phyloP scores from a whole-genome alignment of 1,140 invertebrate species.

The Antheraea pernyi region DNA sequence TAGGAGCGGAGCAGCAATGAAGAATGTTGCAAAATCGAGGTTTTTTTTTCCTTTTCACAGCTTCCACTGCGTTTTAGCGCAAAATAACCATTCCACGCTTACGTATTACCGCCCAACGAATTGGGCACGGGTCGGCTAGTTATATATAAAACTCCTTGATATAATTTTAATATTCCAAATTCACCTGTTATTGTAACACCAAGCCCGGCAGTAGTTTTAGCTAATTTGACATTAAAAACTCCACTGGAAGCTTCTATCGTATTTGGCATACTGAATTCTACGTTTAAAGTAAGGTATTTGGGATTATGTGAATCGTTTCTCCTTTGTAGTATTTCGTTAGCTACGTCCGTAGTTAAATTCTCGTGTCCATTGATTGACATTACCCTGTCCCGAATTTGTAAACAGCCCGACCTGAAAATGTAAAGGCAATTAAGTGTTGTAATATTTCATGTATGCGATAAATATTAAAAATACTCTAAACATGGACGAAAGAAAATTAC shows the following conservation, averaged over 20 bases:
- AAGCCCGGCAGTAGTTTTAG: constrained; percentile 88
- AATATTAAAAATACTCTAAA: not conserved
- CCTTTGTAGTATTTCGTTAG: constrained; percentile 74
- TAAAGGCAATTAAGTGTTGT: too few species aligned
- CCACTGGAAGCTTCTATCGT: constrained; percentile 94
- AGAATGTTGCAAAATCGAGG: too few species aligned
- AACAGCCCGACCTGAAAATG: constrained; percentile 81
- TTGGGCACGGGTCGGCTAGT: too few species aligned
- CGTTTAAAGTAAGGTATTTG: constrained; percentile 78
- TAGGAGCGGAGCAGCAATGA: too few species aligned
- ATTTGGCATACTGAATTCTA: constrained; percentile 96
- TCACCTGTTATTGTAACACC: constrained; percentile 92
- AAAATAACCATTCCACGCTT: too few species aligned
- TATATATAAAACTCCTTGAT: too few species aligned
- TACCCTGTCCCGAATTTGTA: constrained; percentile 92
- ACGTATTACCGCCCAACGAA: too few species aligned
- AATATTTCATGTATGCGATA: not conserved
- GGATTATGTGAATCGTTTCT: constrained; percentile 69
- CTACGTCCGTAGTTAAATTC: constrained; percentile 76
- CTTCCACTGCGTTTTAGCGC: too few species aligned
- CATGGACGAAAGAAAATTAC: too few species aligned
- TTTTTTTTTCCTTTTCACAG: too few species aligned
- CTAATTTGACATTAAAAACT: constrained; percentile 93
- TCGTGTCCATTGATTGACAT: constrained; percentile 89
- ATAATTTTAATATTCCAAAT: not conserved